Percentiles rank a stretch among this genome's conserved stretches.
phyloP scores from a whole-genome alignment of 1,140 invertebrate genomes.

The Drosophila athabasca region DNA sequence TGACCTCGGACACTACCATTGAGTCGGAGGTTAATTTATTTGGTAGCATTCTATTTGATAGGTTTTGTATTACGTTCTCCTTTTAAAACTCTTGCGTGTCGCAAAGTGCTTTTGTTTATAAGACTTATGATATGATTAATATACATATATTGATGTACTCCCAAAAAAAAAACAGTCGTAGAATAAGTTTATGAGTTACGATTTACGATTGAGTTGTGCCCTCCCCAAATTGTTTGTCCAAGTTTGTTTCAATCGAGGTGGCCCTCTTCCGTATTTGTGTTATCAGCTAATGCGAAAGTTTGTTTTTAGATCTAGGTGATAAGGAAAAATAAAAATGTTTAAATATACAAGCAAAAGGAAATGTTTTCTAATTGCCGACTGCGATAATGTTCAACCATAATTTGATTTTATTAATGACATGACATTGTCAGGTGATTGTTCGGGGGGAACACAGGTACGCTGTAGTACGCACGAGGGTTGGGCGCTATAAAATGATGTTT shows the following conservation, averaged over 20 bases:
- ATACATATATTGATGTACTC: constrained; percentile 51
- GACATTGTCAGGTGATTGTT: too few species aligned
- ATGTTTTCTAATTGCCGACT: constrained; percentile 17
- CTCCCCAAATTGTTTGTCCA: constrained; percentile 39
- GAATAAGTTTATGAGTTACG: constrained; percentile 28
- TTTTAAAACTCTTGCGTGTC: constrained; percentile 42
- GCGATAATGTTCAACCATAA: constrained; percentile 16
- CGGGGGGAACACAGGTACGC: too few species aligned
- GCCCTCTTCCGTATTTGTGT: neutral
- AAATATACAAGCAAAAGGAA: constrained; percentile 19
- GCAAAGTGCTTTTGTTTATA: constrained; percentile 57
- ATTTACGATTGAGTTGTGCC: constrained; percentile 3
- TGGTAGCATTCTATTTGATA: constrained; percentile 25
- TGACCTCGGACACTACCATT: constrained; percentile 9
- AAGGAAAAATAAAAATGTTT: constrained; percentile 36
- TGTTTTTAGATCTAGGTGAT: constrained; percentile 43
- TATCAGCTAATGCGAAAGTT: constrained; percentile 27
- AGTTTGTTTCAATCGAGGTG: constrained; percentile 37
- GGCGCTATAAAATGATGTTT: too few species aligned
- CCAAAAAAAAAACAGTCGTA: constrained; percentile 31
- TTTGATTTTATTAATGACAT: neutral
- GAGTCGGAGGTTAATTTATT: constrained; percentile 40
- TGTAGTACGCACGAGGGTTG: too few species aligned
- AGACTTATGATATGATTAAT: constrained; percentile 42
- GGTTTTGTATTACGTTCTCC: constrained; percentile 55